These are phyloP conservation scores for Phyto melanocephala DNA, from an alignment of 2,888 invertebrate genomes.

Conservation along the genomic window DNA sequence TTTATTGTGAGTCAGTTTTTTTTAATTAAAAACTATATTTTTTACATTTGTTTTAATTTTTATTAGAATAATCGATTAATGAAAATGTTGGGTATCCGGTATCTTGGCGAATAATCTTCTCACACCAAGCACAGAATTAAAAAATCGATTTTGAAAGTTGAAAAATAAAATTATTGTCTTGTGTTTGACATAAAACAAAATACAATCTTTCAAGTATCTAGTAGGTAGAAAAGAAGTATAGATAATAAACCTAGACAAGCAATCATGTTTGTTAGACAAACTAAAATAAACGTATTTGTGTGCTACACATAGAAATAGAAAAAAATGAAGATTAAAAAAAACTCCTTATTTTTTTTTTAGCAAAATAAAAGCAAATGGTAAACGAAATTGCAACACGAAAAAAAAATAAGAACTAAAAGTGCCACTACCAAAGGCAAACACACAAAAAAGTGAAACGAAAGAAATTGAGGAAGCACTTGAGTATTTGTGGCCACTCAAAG, in stretches of 20 bases:
- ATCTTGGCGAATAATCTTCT: too few relatives aligned
- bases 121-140: too few relatives aligned
- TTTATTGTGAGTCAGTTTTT: too few relatives aligned
- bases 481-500: conserved; percentile 65
- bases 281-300: conserved; percentile 11
- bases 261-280: conserved; percentile 58
- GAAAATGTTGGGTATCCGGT: too few relatives aligned
- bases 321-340: conserved; percentile 6
- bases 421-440: conserved; percentile 9
- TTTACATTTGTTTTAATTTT: too few relatives aligned
- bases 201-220: conserved; percentile 51
- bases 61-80: too few relatives aligned
- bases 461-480: conserved; percentile 63
- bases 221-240: conserved; percentile 46
- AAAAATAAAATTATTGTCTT: conserved; percentile 30
- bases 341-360: conserved; percentile 18
- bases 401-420: not conserved
- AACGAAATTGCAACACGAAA: conserved; percentile 11
- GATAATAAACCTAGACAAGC: conserved; percentile 60
- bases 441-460: conserved; percentile 24
- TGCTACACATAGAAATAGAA: conserved; percentile 10
- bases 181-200: conserved; percentile 53
- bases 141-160: conserved; percentile 13
- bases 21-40: too few relatives aligned
- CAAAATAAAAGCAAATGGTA: conserved; percentile 6